Percentiles rank a stretch among this genome's conserved stretches.
phyloP scores from a whole-genome alignment of 2,888 invertebrate species.

The Tubiluchus corallicola region DNA sequence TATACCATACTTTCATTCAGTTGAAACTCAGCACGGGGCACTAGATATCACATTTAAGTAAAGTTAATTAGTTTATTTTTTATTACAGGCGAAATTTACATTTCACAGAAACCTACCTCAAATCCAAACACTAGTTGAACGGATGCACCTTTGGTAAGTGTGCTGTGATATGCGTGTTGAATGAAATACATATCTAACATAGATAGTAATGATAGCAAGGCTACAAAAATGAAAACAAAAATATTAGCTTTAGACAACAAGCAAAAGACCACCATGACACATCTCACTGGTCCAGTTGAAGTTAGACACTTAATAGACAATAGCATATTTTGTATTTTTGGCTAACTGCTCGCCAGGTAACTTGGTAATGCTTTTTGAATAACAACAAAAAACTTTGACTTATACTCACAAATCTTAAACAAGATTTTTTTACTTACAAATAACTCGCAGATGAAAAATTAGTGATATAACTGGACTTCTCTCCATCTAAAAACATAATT shows the following conservation, averaged over 20 bases:
- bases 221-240: too few relatives aligned
- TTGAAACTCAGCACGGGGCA: too few relatives aligned
- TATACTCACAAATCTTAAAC: conserved; percentile 9
- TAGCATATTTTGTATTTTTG: too few relatives aligned
- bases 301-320: too few relatives aligned
- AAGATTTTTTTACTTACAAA: conserved; percentile 36
- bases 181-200: conserved; percentile 72
- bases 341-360: too few relatives aligned
- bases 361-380: conserved; percentile 4
- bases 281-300: too few relatives aligned
- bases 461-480: conserved; percentile 88
- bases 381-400: conserved; percentile 10
- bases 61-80: too few relatives aligned
- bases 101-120: conserved; percentile 38
- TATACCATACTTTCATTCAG: too few relatives aligned
- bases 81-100: too few relatives aligned
- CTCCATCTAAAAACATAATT: conserved; percentile 79
- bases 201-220: conserved; percentile 55
- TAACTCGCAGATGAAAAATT: conserved; percentile 78
- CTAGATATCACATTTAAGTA: background rate
- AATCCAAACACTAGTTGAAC: conserved; percentile 98
- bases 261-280: too few relatives aligned
- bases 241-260: too few relatives aligned
- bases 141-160: conserved; percentile 77
- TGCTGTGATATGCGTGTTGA: conserved; percentile 78